A percentile compares a stretch with the other conserved stretches of the same genome.
Conservation (phyloP, 2,888 invertebrate species). For the Busseola fusca region DNA sequence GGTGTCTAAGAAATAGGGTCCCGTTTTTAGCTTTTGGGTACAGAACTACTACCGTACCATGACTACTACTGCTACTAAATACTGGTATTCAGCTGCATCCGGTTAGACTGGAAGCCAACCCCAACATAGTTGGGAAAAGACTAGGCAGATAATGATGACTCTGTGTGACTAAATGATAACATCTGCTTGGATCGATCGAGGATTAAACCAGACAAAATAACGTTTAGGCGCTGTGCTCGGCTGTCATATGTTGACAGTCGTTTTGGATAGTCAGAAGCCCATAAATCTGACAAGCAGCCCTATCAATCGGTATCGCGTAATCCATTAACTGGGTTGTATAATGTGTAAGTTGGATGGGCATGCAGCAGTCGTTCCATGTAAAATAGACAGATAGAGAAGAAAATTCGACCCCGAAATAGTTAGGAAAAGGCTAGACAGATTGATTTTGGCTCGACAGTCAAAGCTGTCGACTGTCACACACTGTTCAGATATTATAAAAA, state of each 20-base stretch:
- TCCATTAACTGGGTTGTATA: not conserved
- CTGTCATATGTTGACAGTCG: not conserved
- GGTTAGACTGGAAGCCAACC: too few relatives aligned
- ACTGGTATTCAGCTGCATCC: too few relatives aligned
- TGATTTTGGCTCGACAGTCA: too few relatives aligned
- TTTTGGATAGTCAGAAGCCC: not conserved
- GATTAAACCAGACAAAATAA: not conserved
- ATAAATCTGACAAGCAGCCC: not conserved
- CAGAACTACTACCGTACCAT: too few relatives aligned
- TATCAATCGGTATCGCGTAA: not conserved
- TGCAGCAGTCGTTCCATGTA: not conserved
- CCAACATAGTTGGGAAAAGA: too few relatives aligned
- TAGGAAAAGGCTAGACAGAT: not conserved
- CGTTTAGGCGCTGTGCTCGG: not conserved
- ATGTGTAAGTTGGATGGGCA: not conserved
- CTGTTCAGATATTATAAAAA: too few relatives aligned
- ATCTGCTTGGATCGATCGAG: not conserved
- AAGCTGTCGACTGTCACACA: not conserved
- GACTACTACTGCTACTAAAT: too few relatives aligned
- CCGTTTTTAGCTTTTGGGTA: too few relatives aligned
- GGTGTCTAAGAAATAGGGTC: too few relatives aligned
- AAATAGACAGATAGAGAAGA: too few relatives aligned
- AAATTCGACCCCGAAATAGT: not conserved
- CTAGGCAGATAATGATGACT: too few relatives aligned
- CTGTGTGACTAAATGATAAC: not conserved